These are phyloP conservation scores for Selenia dentaria DNA, from an alignment of 2,888 invertebrate genomes.

Conservation along the genomic window DNA sequence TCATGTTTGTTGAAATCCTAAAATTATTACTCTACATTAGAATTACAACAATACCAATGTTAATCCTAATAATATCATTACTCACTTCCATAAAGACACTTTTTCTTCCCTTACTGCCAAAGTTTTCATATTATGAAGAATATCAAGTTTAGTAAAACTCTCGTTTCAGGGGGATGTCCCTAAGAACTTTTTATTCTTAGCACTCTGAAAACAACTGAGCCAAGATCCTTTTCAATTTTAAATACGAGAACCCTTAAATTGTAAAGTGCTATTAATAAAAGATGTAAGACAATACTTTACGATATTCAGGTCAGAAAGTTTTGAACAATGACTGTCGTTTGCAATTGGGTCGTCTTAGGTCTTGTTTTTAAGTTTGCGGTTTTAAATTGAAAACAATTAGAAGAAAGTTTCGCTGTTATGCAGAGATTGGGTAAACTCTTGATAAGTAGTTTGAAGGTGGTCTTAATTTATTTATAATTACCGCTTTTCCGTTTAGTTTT, in stretches of 20 bases:
- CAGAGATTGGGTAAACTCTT: background rate
- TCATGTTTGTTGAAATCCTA: too few species aligned
- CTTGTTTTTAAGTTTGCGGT: slow-evolving; percentile 17
- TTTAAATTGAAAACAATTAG: slow-evolving; percentile 22
- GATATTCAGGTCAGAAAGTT: slow-evolving; percentile 34
- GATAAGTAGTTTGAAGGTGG: background rate
- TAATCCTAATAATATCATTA: slow-evolving; percentile 49
- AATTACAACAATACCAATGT: slow-evolving; percentile 34
- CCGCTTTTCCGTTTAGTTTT: too few species aligned
- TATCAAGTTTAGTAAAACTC: slow-evolving; percentile 53
- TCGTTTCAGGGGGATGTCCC: slow-evolving; percentile 39
- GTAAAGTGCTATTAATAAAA: slow-evolving; percentile 49
- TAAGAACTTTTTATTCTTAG: slow-evolving; percentile 37
- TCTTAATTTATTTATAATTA: too few species aligned
- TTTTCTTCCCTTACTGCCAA: slow-evolving; percentile 57
- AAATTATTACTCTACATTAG: slow-evolving; percentile 26
- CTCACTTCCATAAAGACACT: slow-evolving; percentile 53
- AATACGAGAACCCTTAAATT: slow-evolving; percentile 46
- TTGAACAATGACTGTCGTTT: slow-evolving; percentile 22
- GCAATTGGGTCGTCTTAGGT: slow-evolving; percentile 18
- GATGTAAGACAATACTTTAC: slow-evolving; percentile 43
- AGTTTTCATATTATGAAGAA: slow-evolving; percentile 65
- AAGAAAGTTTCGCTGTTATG: slow-evolving; percentile 7
- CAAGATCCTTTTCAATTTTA: slow-evolving; percentile 57
- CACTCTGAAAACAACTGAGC: slow-evolving; percentile 47